Percentiles rank a stretch among this genome's conserved stretches.
Evolutionary conservation across 2,797 vertebrate species (phyloP).

Genomic region (Cossypha polioptera): DNA sequence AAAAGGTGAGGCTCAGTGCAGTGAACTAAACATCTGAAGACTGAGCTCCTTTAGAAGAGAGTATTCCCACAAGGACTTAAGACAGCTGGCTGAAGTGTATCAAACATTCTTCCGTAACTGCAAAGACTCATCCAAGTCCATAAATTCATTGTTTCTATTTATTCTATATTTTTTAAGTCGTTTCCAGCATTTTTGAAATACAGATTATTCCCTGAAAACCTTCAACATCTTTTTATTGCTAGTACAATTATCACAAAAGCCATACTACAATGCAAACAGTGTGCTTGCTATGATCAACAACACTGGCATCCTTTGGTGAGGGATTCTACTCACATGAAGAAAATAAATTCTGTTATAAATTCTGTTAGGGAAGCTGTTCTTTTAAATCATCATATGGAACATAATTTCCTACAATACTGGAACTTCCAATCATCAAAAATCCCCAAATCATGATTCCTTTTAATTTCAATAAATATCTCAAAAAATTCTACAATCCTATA

Average conservation of each 20-base stretch:
- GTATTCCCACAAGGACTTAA: neutral
- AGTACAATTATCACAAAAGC: neutral
- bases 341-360: neutral
- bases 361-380: neutral
- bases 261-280: neutral
- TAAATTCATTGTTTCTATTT: neutral
- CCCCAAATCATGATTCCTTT: neutral
- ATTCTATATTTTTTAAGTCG: neutral
- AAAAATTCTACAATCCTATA: neutral
- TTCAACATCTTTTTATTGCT: neutral
- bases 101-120: neutral
- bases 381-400: neutral
- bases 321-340: neutral
- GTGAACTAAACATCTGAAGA: neutral
- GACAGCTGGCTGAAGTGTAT: neutral
- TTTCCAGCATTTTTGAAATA: neutral
- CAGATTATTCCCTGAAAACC: neutral
- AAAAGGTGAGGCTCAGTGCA: slow-evolving; percentile 2
- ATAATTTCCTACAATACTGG: neutral
- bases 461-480: neutral
- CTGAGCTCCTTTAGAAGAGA: neutral
- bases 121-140: neutral
- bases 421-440: neutral
- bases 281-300: neutral
- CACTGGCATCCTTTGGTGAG: neutral